A percentile compares a stretch with the other conserved stretches of the same genome.
Conservation (phyloP, 2,797 vertebrate genomes). For the Takifugu ocellatus region DNA sequence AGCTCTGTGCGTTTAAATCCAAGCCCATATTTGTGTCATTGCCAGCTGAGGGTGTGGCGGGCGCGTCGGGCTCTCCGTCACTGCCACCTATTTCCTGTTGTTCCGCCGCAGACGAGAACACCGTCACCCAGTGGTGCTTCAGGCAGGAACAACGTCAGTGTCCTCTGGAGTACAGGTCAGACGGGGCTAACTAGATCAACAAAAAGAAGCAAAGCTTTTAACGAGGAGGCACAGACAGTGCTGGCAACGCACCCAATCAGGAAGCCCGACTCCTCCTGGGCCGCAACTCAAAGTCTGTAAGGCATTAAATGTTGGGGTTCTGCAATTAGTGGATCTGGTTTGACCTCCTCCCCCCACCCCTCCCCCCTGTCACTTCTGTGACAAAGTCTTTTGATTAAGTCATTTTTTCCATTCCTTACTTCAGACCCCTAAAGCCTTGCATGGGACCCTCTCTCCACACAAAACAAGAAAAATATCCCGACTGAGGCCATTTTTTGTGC, state of each 20-base stretch:
- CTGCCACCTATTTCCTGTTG: slow-evolving; percentile 21
- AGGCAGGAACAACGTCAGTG: too few species aligned
- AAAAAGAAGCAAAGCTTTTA: too few species aligned
- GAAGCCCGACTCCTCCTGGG: too few species aligned
- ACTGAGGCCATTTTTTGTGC: not conserved
- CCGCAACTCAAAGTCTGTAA: not conserved
- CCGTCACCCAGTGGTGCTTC: too few species aligned
- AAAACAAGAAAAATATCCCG: not conserved
- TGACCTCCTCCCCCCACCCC: not conserved
- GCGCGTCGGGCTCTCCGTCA: slow-evolving; percentile 20
- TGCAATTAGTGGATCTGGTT: slow-evolving; percentile 8
- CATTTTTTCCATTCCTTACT: not conserved
- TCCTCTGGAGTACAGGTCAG: too few species aligned
- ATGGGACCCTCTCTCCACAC: slow-evolving; percentile 12
- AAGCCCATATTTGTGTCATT: slow-evolving; percentile 41
- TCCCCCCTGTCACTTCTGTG: not conserved
- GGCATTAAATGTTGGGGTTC: too few species aligned
- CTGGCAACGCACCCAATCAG: too few species aligned
- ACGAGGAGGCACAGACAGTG: too few species aligned
- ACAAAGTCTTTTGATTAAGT: not conserved
- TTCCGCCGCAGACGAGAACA: too few species aligned
- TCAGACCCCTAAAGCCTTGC: not conserved
- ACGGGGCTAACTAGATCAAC: too few species aligned
- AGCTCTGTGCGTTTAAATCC: slow-evolving; percentile 56
- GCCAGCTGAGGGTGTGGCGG: slow-evolving; percentile 20